A percentile compares a stretch with the other conserved stretches of the same genome.
Evolutionary conservation across 1,140 invertebrate genomes (phyloP).

Genomic region (Drosophila orosa): DNA sequence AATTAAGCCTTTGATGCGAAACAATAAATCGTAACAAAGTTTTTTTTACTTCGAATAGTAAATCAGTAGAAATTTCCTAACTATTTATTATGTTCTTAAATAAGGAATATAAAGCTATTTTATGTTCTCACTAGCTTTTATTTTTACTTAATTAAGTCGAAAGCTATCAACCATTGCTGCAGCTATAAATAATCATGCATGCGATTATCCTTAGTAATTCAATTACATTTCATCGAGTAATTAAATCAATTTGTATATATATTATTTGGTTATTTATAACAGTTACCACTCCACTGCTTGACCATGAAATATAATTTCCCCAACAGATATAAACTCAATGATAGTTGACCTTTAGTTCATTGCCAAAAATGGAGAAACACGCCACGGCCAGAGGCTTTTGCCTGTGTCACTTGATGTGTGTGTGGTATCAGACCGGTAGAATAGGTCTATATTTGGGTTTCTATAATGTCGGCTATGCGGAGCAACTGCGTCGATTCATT

Average conservation of each 20-base stretch:
- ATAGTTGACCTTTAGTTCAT: constrained; percentile 6
- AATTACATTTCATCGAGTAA: not conserved
- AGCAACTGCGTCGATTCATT: constrained; percentile 11
- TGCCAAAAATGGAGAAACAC: constrained; percentile 49
- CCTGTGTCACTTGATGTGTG: constrained; percentile 56
- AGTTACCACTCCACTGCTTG: not conserved
- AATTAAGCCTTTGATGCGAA: constrained; percentile 8
- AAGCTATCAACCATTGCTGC: not conserved
- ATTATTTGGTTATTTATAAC: not conserved
- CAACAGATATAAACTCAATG: not conserved
- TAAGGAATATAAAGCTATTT: not conserved
- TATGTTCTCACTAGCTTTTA: not conserved
- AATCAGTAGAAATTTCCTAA: not conserved
- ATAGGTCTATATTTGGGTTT: constrained; percentile 61
- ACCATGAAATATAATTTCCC: not conserved
- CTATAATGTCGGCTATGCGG: constrained; percentile 48
- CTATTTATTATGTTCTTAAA: not conserved
- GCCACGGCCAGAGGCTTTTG: constrained; percentile 55
- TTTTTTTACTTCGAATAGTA: not conserved
- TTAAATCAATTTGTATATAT: not conserved
- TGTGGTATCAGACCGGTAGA: constrained; percentile 41
- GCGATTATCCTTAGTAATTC: not conserved
- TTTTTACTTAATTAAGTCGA: not conserved
- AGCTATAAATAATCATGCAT: not conserved
- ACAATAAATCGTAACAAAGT: not conserved